Percentiles rank a stretch among this genome's conserved stretches.
Evolutionary conservation across 1,140 invertebrate genomes (phyloP).

Genomic region (Himalopsyche phryganea): DNA sequence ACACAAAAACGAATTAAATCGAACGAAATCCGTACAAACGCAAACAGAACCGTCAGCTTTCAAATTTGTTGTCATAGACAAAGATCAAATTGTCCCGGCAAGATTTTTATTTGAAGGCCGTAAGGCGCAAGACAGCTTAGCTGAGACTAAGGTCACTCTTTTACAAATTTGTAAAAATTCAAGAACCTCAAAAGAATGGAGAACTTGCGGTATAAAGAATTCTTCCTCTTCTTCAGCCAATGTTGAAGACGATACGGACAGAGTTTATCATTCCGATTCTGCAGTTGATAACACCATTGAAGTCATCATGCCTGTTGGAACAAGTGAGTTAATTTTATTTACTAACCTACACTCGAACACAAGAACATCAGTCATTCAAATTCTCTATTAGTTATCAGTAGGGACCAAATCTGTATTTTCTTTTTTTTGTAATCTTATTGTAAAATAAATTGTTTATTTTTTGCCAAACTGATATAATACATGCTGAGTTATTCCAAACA

Average conservation of each 20-base stretch:
- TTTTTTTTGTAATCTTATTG: too few species aligned
- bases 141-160: slow-evolving; percentile 23
- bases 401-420: too few species aligned
- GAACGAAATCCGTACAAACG: slow-evolving; percentile 24
- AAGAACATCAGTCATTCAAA: too few species aligned
- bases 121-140: neutral
- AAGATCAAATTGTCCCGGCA: slow-evolving; percentile 19
- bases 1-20: slow-evolving; percentile 1
- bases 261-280: slow-evolving; percentile 33
- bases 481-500: too few species aligned
- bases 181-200: slow-evolving; percentile 18
- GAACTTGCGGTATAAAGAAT: slow-evolving; percentile 13
- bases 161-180: slow-evolving; percentile 20
- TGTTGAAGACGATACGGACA: slow-evolving; percentile 28
- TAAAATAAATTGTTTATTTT: too few species aligned
- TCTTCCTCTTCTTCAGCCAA: slow-evolving; percentile 29
- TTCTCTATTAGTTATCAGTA: too few species aligned
- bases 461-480: too few species aligned
- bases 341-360: too few species aligned
- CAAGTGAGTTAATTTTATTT: slow-evolving; percentile 21
- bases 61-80: slow-evolving; percentile 23
- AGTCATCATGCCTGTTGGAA: slow-evolving; percentile 34
- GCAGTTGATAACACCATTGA: slow-evolving; percentile 13
- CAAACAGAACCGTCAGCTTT: slow-evolving; percentile 28
- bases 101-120: slow-evolving; percentile 24